Conservation (phyloP, 2,113 vertebrate genomes). For the Spea multiplicata region DNA sequence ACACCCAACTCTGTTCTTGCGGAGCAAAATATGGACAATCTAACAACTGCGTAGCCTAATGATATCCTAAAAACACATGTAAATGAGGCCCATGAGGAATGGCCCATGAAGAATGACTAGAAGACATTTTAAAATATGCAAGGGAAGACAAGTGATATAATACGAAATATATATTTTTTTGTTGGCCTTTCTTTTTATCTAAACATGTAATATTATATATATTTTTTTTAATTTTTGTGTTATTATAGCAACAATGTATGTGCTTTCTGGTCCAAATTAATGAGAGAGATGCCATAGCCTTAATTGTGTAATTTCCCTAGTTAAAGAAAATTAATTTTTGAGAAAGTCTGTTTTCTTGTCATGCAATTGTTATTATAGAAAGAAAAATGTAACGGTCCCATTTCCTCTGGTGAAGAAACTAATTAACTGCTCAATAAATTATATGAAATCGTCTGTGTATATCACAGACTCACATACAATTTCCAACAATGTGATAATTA, state of each 20-base stretch:
- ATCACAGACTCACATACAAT: constrained; percentile 15
- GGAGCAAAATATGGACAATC: too few species aligned
- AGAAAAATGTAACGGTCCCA: constrained; percentile 33
- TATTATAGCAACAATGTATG: constrained; percentile 1
- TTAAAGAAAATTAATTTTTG: constrained; percentile 19
- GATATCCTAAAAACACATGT: too few species aligned
- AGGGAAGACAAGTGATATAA: too few species aligned
- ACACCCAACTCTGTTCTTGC: too few species aligned
- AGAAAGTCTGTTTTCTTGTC: constrained; percentile 15
- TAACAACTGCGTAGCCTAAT: too few species aligned
- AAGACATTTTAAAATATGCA: too few species aligned
- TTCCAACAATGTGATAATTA: constrained; percentile 45
- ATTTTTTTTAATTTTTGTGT: not conserved
- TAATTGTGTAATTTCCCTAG: not conserved
- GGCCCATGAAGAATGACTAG: too few species aligned
- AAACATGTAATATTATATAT: too few species aligned
- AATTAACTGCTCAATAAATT: constrained; percentile 41
- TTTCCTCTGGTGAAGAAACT: constrained; percentile 24
- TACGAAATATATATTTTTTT: too few species aligned
- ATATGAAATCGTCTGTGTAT: constrained; percentile 40
- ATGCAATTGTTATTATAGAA: constrained; percentile 26
- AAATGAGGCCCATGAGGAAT: too few species aligned
- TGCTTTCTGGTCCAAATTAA: constrained; percentile 17
- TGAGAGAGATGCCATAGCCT: constrained; percentile 9
- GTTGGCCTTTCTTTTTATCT: too few species aligned